phyloP scores from a whole-genome alignment of 2,797 vertebrate species.

The Mormyrops boulengeri region DNA sequence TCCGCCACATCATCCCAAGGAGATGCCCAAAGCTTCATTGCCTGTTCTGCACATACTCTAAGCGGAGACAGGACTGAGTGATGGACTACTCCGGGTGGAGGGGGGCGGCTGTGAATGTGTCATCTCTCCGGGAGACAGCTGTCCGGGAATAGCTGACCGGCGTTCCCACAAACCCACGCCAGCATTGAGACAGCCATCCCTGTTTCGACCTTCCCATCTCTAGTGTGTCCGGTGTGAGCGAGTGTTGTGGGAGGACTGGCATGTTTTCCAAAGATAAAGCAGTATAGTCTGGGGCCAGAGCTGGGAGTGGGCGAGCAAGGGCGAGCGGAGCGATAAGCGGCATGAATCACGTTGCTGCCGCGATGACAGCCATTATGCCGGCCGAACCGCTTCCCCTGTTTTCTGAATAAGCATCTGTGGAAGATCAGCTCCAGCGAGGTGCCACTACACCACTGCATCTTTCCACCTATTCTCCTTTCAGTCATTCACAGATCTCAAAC shows the following conservation, averaged over 20 bases:
- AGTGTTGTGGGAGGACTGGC: neutral
- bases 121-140: neutral
- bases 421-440: neutral
- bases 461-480: neutral
- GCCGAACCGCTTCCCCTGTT: neutral
- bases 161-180: neutral
- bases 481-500: neutral
- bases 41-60: neutral
- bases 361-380: neutral
- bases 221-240: neutral
- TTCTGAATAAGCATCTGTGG: neutral
- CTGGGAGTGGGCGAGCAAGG: neutral
- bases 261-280: slow-evolving; percentile 1
- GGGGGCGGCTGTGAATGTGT: neutral
- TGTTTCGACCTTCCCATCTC: neutral
- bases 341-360: slow-evolving; percentile 12
- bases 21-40: neutral
- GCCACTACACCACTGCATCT: neutral
- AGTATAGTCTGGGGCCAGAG: slow-evolving; percentile 6
- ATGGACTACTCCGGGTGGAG: neutral
- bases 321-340: neutral
- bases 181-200: neutral
- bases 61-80: neutral
- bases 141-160: slow-evolving; percentile 1
- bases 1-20: neutral